phyloP scores from a whole-genome alignment of 2,113 vertebrate genomes.

The Apus apus region DNA sequence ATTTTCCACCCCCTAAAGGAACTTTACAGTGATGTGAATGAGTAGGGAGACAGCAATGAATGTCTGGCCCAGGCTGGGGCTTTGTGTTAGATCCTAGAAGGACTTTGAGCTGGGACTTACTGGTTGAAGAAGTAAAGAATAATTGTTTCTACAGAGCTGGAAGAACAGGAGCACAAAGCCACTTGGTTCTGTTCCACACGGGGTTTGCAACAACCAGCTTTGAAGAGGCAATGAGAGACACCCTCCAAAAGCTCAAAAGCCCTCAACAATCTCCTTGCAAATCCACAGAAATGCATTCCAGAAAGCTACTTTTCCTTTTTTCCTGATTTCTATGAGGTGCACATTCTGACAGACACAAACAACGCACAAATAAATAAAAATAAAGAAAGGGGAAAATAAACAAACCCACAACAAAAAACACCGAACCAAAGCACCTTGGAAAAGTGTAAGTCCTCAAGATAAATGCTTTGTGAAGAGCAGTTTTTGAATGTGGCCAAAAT shows the following conservation, averaged over 20 bases:
- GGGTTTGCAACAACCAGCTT: not conserved
- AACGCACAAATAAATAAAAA: not conserved
- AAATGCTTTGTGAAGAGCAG: not conserved
- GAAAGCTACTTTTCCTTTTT: not conserved
- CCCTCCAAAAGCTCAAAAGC: not conserved
- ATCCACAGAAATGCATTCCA: rapidly evolving
- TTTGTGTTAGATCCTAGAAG: not conserved
- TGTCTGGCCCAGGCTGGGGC: not conserved
- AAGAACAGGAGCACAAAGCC: not conserved
- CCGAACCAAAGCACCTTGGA: not conserved
- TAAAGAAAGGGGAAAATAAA: not conserved
- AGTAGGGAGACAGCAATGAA: not conserved
- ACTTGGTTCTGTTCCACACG: rapidly evolving
- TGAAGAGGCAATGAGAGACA: not conserved
- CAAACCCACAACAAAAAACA: not conserved
- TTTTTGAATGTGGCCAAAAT: not conserved
- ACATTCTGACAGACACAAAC: not conserved
- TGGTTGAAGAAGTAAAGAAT: not conserved
- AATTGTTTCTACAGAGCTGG: not conserved
- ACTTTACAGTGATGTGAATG: rapidly evolving
- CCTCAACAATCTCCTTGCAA: not conserved
- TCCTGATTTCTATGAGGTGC: not conserved
- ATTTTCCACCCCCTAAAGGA: not conserved
- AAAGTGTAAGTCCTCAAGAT: not conserved
- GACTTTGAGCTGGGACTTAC: not conserved